A percentile compares a stretch with the other conserved stretches of the same genome.
phyloP scores from a whole-genome alignment of 2,888 invertebrate species.

The Neoscelio sp. region DNA sequence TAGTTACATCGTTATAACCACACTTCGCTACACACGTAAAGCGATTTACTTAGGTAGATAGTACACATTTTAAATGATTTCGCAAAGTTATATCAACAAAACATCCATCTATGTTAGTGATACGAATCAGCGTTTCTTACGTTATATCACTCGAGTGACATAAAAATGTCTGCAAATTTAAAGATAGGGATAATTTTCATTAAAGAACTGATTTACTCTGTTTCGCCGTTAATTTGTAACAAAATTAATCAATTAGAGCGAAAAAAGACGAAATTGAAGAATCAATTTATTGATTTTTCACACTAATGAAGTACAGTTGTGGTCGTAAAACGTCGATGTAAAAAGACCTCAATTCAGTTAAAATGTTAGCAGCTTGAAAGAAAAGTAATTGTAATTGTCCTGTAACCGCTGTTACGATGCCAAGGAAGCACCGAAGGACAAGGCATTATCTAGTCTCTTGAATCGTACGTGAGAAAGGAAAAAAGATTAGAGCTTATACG shows the following conservation, averaged over 20 bases:
- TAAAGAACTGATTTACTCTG: constrained; percentile 1
- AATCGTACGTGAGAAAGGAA: constrained; percentile 51
- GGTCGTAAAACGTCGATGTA: constrained; percentile 43
- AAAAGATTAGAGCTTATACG: constrained; percentile 38
- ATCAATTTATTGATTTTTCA: constrained; percentile 45
- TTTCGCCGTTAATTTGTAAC: not conserved
- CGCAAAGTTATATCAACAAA: constrained; percentile 54
- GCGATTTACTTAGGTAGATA: constrained; percentile 57
- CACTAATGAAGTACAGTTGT: constrained; percentile 51
- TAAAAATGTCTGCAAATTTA: constrained; percentile 23
- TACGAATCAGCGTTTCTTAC: constrained; percentile 33
- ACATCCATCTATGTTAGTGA: constrained; percentile 38
- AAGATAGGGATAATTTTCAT: constrained; percentile 10
- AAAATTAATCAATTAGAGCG: constrained; percentile 49
- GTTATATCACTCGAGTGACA: not conserved
- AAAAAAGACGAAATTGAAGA: constrained; percentile 21
- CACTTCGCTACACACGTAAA: constrained; percentile 61
- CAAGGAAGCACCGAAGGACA: constrained; percentile 55
- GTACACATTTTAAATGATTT: constrained; percentile 57
- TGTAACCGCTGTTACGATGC: constrained; percentile 50
- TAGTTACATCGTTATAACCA: constrained; percentile 62
- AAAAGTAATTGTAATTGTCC: constrained; percentile 61
- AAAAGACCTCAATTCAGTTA: constrained; percentile 48
- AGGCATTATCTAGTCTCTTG: constrained; percentile 54
- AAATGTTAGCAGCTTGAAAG: constrained; percentile 60